Evolutionary conservation across 2,888 invertebrate genomes (phyloP).

Genomic region (Meteorus colon): DNA sequence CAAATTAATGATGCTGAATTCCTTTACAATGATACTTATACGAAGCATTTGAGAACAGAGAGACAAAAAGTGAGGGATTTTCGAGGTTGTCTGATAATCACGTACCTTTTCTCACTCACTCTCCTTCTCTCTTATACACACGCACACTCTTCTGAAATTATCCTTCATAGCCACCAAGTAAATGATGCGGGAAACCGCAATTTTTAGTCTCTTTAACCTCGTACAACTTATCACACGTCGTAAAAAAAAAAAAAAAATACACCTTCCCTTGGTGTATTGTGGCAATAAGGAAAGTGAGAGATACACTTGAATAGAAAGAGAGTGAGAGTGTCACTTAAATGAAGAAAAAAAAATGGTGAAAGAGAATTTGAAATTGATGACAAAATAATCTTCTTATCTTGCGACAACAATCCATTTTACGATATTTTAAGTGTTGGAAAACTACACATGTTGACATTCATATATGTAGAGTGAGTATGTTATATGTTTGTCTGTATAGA

Average conservation of each 20-base stretch:
- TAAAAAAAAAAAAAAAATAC: slow-evolving; percentile 10
- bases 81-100: slow-evolving; percentile 39
- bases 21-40: neutral
- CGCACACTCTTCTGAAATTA: slow-evolving; percentile 32
- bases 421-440: neutral
- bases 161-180: slow-evolving; percentile 34
- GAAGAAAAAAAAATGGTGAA: neutral
- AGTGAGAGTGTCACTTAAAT: too few relatives aligned
- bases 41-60: neutral
- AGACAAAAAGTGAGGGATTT: slow-evolving; percentile 14
- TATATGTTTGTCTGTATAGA: neutral
- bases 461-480: neutral
- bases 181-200: slow-evolving; percentile 29
- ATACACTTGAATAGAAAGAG: too few relatives aligned
- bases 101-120: slow-evolving; percentile 11
- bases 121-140: neutral
- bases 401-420: neutral
- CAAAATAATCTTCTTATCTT: neutral
- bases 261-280: neutral
- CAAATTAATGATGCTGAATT: slow-evolving; percentile 15
- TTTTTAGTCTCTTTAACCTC: slow-evolving; percentile 18
- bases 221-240: slow-evolving; percentile 17
- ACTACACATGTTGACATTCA: neutral
- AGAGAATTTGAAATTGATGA: neutral
- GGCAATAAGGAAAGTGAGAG: neutral